These are phyloP conservation scores for Hoplostethus atlanticus DNA, from an alignment of 2,797 vertebrate genomes.

Conservation along the genomic window DNA sequence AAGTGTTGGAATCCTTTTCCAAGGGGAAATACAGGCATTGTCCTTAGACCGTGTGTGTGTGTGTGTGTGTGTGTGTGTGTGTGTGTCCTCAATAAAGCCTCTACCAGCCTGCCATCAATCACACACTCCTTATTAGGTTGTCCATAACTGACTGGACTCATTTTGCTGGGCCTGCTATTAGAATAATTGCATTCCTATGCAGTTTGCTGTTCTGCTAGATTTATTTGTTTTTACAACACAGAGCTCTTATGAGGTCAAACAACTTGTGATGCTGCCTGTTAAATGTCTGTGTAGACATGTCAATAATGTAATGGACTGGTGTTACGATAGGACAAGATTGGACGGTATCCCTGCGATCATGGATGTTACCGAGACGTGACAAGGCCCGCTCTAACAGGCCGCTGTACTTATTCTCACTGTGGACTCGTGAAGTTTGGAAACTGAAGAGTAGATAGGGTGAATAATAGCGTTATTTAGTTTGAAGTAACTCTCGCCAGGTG, in stretches of 20 bases:
- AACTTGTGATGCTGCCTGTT: constrained; percentile 68
- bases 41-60: not conserved
- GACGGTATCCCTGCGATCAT: constrained; percentile 10
- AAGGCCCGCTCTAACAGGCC: not conserved
- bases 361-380: constrained; percentile 22
- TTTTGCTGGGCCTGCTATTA: constrained; percentile 76
- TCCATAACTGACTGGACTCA: constrained; percentile 75
- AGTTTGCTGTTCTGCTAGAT: constrained; percentile 70
- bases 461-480: constrained; percentile 67
- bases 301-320: constrained; percentile 56
- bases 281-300: constrained; percentile 54
- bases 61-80: not conserved
- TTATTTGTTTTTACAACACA: constrained; percentile 77
- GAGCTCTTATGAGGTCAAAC: constrained; percentile 76
- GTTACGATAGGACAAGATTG: constrained; percentile 25
- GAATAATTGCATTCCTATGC: constrained; percentile 82
- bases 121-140: constrained; percentile 77
- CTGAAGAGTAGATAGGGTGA: constrained; percentile 47
- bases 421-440: constrained; percentile 50
- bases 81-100: constrained; percentile 42
- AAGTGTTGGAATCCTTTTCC: constrained; percentile 50
- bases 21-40: constrained; percentile 48
- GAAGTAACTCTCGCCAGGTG: constrained; percentile 66
- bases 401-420: constrained; percentile 18
- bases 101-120: constrained; percentile 74